Evolutionary conservation across 2,797 vertebrate species (phyloP), one percentile per base, ranked within the genome.

Genomic region (Falco cherrug): DNA sequence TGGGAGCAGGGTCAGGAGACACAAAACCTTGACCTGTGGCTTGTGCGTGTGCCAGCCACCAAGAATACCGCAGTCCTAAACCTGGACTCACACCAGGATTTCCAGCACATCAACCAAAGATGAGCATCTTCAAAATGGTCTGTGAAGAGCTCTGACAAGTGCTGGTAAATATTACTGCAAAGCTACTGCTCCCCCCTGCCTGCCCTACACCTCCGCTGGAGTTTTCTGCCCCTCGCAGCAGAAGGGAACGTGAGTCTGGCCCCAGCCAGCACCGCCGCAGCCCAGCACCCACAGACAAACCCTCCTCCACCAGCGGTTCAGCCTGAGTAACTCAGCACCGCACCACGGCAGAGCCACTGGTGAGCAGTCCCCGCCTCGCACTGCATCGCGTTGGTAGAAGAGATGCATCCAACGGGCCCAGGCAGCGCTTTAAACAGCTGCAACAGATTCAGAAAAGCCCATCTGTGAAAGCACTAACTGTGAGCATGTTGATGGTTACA

Each of bases 41-140:
- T 82, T 39, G 5, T 0, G 2, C 15, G 47, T 0, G 0, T 41
- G 24, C 45, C 0, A 1, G 24, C 16, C 54, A 47, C 22, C 10
- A 37, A 29, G 10, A 54, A 47, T 13, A 3, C 75, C 13, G 28
- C 41, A 28, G 6, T n/a, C 50, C 35, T 56, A 31, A 48, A 3
- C 7, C 51, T 69, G 57, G 26, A 4, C 29, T 61, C 35, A 3
- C 29, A 53, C 10, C 35, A 41, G 48, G 13, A 25, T 33, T 85
- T 87, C 35, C 53, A 64, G 50, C 8, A 3, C 35, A 29, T 10
- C 90, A 78, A 4, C 10, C 74, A 21, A 75, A 82, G 39, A 50
- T 4, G 26, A 71, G 39, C 0, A 0, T 12, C 70, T 61, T 70
- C 59, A 48, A 63, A 91, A 67, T 3, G 50, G 56, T 68, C 60